These are phyloP conservation scores for Cydia splendana DNA, from an alignment of 1,140 invertebrate genomes.

Conservation along the genomic window DNA sequence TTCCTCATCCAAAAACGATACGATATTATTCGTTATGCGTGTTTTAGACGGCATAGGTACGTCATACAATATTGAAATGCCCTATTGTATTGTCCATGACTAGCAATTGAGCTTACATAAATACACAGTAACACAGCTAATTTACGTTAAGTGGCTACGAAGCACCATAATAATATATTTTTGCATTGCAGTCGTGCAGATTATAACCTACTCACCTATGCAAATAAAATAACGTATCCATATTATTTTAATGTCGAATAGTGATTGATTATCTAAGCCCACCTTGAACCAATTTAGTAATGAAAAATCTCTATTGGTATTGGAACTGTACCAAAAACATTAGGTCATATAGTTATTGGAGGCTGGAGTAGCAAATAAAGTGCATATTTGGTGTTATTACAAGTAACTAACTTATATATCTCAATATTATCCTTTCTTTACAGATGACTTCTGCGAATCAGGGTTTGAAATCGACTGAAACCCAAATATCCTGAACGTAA, in stretches of 20 bases:
- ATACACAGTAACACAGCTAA: neutral
- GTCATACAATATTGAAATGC: neutral
- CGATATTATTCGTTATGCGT: neutral
- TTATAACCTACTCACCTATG: neutral
- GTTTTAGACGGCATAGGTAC: neutral
- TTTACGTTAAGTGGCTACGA: neutral
- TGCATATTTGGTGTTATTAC: no score
- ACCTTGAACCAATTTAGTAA: neutral
- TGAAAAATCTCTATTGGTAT: neutral
- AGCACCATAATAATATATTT: neutral
- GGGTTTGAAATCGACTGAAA: constrained; percentile 59
- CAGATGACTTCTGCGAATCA: constrained; percentile 64
- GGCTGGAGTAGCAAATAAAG: no score
- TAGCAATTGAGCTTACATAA: neutral
- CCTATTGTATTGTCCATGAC: neutral
- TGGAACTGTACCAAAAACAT: neutral
- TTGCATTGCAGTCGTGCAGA: neutral
- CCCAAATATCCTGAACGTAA: constrained; percentile 50
- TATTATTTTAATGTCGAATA: no score
- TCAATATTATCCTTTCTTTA: constrained; percentile 45
- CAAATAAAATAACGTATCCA: neutral
- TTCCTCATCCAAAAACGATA: neutral
- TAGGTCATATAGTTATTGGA: no score
- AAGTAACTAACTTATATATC: neutral
- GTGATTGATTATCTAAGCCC: neutral